Evolutionary conservation across 2,888 invertebrate species (phyloP), one percentile per base, ranked within the genome.

Genomic region (Subacronicta megacephala): DNA sequence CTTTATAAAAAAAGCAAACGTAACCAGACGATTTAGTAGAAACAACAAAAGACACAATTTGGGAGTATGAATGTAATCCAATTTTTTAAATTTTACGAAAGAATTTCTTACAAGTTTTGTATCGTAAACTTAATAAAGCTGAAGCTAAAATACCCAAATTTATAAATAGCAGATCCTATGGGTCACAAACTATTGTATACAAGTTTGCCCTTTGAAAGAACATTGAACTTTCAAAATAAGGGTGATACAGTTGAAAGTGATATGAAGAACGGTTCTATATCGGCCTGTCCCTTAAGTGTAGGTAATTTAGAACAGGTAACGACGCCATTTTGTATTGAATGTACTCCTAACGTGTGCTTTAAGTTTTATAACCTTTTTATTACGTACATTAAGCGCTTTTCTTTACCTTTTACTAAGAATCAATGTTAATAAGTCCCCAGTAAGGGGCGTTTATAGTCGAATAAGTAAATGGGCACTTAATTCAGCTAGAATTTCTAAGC

Each of bases 221-320:
- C 44, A 37, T 20, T 47, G 40, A 61, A 54, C 43, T 41, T 53
- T 41, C 45, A 54, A 64, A 71, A 52, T 62, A 54, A 42, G 12
- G 42, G 29, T 52, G 51, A 70, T 64, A 61, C 55, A 47, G 17
- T 49, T 37, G 7, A 37, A 44, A 46, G 52, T 51, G 73, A 67
- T 72, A 72, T 66, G 72, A 62, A 57, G 54, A 64, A 63, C 18
- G 55, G 41, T 29, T 37, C 47, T 40, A 52, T 67, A 67, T 70
- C 63, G 31, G 56, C 71, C 64, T 35, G 73, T 66, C 72, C 59
- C 72, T 60, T 77, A 75, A 80, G 78, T 77, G 74, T 69, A 56
- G 57, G 76, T 66, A 66, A 80, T 82, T 83, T 78, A 54, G 72
- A 71, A 56, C 80, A 82, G 79, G 81, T 84, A 84, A 84, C 77